Evolutionary conservation across 2,113 vertebrate species (phyloP).

Genomic region (Epinephelus fuscoguttatus): DNA sequence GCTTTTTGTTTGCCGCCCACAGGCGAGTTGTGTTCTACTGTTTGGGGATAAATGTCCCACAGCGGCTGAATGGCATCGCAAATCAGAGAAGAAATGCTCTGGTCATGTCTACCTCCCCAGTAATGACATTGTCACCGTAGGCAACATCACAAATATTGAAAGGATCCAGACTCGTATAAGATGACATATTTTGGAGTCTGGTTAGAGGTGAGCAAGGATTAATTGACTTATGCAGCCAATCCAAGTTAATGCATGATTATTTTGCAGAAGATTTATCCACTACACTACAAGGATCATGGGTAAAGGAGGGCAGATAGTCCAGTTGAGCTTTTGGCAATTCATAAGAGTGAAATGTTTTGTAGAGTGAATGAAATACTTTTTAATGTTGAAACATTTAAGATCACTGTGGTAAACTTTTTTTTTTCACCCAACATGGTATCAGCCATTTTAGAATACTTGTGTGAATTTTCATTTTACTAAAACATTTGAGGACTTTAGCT

Average conservation of each 20-base stretch:
- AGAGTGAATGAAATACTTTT: no score
- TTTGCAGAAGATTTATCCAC: neutral
- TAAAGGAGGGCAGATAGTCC: neutral
- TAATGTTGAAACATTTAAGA: neutral
- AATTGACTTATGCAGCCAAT: neutral
- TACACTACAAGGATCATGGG: neutral
- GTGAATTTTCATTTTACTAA: no score
- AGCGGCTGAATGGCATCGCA: neutral
- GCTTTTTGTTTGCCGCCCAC: neutral
- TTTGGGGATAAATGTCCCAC: neutral
- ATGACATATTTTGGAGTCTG: neutral
- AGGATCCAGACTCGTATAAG: neutral
- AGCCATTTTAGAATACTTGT: no score
- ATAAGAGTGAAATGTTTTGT: neutral
- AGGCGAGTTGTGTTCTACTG: neutral
- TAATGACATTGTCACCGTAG: neutral
- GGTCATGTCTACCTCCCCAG: neutral
- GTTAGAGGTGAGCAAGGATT: neutral
- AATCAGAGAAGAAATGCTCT: neutral
- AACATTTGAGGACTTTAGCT: no score
- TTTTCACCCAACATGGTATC: no score
- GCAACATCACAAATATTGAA: neutral
- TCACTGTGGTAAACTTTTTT: neutral
- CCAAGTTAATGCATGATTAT: neutral
- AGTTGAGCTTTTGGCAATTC: neutral